Percentiles rank a stretch among this genome's conserved stretches.
These are phyloP conservation scores for Eremobia ochroleuca DNA, from an alignment of 2,888 invertebrate species.

Conservation along the genomic window DNA sequence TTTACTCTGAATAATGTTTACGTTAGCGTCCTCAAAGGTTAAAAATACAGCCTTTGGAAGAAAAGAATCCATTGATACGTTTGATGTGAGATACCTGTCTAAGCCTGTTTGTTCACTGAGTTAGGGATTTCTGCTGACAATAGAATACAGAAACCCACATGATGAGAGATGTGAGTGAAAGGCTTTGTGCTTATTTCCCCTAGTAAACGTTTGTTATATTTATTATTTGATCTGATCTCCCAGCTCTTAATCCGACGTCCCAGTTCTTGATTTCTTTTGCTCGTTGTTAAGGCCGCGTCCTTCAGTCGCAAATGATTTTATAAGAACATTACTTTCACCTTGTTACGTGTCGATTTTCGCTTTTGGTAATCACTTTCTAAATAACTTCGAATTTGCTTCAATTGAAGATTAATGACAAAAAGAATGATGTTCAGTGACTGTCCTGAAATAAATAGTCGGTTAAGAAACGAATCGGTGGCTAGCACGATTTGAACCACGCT, in stretches of 20 bases:
- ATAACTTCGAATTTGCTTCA: slow-evolving; percentile 17
- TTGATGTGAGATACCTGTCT: slow-evolving; percentile 62
- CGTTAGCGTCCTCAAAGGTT: slow-evolving; percentile 6
- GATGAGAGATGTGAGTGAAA: slow-evolving; percentile 47
- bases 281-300: background rate
- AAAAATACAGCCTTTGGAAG: slow-evolving; percentile 46
- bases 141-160: slow-evolving; percentile 59
- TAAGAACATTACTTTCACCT: background rate
- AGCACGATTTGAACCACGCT: background rate
- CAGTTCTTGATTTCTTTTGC: slow-evolving; percentile 28
- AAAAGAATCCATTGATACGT: slow-evolving; percentile 60
- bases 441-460: background rate
- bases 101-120: slow-evolving; percentile 60
- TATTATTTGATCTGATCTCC: slow-evolving; percentile 50
- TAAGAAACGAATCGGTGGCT: background rate
- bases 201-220: slow-evolving; percentile 55
- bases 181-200: slow-evolving; percentile 56
- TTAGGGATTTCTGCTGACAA: slow-evolving; percentile 66
- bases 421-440: background rate
- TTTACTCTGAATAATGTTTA: slow-evolving; percentile 31
- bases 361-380: slow-evolving; percentile 25
- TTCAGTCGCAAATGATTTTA: slow-evolving; percentile 12
- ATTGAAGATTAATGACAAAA: slow-evolving; percentile 10
- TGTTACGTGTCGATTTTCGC: slow-evolving; percentile 1
- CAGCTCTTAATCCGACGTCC: slow-evolving; percentile 28